These are phyloP conservation scores for Zhengitettix transpicula DNA, from an alignment of 2,888 invertebrate genomes.

Conservation along the genomic window DNA sequence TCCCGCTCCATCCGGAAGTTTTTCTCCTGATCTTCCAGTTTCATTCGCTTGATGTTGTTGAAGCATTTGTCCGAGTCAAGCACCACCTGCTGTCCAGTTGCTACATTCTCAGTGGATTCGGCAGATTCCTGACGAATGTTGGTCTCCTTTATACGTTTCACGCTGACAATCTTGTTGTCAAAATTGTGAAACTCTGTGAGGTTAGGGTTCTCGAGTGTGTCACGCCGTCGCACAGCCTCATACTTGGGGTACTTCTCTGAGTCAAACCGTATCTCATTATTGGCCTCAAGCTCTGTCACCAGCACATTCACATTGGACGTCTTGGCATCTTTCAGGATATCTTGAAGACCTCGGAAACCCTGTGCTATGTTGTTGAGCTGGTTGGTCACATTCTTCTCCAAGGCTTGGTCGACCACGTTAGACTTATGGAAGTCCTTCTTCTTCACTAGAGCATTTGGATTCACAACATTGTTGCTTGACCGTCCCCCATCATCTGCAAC, in stretches of 20 bases:
- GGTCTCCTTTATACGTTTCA: constrained; percentile 32
- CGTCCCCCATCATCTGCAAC: no score
- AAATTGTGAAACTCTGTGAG: constrained; percentile 28
- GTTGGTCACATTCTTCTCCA: constrained; percentile 17
- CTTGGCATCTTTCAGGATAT: constrained; percentile 38
- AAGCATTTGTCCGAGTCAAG: constrained; percentile 8
- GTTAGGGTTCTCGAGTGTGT: constrained; percentile 27
- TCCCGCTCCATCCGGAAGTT: constrained; percentile 19
- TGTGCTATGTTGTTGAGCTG: constrained; percentile 20
- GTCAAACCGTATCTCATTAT: constrained; percentile 33
- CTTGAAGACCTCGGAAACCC: constrained; percentile 25
- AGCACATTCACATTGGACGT: constrained; percentile 39
- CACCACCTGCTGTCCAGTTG: neutral
- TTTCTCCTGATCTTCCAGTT: constrained; percentile 25
- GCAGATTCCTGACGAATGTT: constrained; percentile 20
- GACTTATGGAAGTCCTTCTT: neutral
- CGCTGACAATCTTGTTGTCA: constrained; percentile 25
- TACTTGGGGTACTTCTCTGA: constrained; percentile 38
- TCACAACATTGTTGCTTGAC: constrained; percentile 4
- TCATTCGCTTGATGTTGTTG: constrained; percentile 25
- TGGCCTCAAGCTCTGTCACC: constrained; percentile 24
- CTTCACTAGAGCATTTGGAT: neutral
- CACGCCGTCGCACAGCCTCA: constrained; percentile 25
- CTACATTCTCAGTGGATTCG: neutral
- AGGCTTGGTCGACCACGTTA: neutral